Base-by-base conservation (phyloP, 2,113 vertebrate genomes). In the Oceanodroma tethys region DNA sequence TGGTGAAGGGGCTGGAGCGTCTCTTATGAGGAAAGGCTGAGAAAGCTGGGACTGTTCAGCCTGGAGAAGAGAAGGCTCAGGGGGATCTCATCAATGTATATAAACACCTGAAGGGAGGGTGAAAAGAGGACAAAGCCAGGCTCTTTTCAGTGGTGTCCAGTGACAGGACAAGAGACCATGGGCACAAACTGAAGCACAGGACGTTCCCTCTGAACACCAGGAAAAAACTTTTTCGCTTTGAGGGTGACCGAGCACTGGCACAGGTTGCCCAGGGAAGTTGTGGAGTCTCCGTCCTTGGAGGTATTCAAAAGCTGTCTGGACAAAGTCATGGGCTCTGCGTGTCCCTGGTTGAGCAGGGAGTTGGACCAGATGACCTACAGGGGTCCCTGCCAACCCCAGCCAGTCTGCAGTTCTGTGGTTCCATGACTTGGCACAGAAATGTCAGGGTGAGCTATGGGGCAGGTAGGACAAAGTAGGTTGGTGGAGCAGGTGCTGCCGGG, bases 401-500 rank as follows among this genome's bases (percentile, higher is more conserved):
- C 65, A 36, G 12, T 25, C 26, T 63, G 55, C 1, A 42, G 32
- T 8, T 59, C 26, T 58, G 74, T 59, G 47, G 14, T 48, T 59
- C 53, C 6, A 7, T 43, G 56, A 36, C 2, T 11, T 48, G 73
- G 30, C 56, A 43, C 52, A 72, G 47, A 38, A 55, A 22, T 21
- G 22, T 25, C 55, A 50, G 18, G 38, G 13, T 17, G 32, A 81
- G 6, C 29, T 82, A 52, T 88, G 66, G 63, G 25, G 25, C 47
- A 60, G 55, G 34, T 38, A 67, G 50, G 70, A 81, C 59, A 34
- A 36, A 45, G 40, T 20, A 70, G 53, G n/a, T 66, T 55, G 32
- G 34, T 30, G 75, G 42, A 40, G 45, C 25, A 70, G 65, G 11
- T 1, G 1, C 80, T 88, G 43, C 65, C 0, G 0, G 6, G 12